Evolutionary conservation across 2,797 vertebrate species (phyloP).

Genomic region (Geotrypetes seraphini): DNA sequence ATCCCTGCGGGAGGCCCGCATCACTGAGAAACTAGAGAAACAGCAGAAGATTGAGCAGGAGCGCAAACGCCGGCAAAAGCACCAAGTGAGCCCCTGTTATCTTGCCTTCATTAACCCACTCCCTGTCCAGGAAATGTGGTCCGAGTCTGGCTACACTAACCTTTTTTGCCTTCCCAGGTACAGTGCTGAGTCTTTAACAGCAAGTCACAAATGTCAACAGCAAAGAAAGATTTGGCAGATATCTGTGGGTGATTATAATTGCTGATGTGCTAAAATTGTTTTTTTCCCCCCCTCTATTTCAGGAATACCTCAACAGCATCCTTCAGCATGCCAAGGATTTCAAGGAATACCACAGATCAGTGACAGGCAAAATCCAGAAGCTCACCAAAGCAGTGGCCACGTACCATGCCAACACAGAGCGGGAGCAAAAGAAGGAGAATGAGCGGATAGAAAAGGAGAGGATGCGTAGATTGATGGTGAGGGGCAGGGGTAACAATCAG

Average conservation of each 20-base stretch:
- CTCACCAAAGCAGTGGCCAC: conserved; percentile 90
- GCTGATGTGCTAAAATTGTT: too few relatives aligned
- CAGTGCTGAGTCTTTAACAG: too few relatives aligned
- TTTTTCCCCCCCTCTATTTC: background rate
- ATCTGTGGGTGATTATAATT: too few relatives aligned
- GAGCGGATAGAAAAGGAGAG: conserved; percentile 93
- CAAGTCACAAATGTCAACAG: background rate
- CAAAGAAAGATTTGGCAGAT: too few relatives aligned
- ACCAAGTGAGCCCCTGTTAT: conserved; percentile 63
- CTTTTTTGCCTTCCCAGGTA: too few relatives aligned
- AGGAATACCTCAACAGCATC: conserved; percentile 98
- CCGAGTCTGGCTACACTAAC: too few relatives aligned
- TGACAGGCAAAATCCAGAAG: conserved; percentile 89
- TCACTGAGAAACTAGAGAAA: conserved; percentile 96
- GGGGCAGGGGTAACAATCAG: background rate
- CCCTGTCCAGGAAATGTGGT: too few relatives aligned
- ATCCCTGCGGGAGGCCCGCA: conserved; percentile 85
- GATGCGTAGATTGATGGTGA: conserved; percentile 91
- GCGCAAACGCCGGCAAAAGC: conserved; percentile 88
- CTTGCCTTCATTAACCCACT: background rate
- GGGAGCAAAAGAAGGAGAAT: conserved; percentile 95
- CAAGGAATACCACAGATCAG: conserved; percentile 90
- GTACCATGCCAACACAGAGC: conserved; percentile 92
- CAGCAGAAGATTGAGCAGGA: conserved; percentile 98
- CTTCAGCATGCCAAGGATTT: conserved; percentile 96